These are phyloP conservation scores for Pelodiscus sinensis DNA, from an alignment of 2,113 vertebrate species.

Conservation along the genomic window DNA sequence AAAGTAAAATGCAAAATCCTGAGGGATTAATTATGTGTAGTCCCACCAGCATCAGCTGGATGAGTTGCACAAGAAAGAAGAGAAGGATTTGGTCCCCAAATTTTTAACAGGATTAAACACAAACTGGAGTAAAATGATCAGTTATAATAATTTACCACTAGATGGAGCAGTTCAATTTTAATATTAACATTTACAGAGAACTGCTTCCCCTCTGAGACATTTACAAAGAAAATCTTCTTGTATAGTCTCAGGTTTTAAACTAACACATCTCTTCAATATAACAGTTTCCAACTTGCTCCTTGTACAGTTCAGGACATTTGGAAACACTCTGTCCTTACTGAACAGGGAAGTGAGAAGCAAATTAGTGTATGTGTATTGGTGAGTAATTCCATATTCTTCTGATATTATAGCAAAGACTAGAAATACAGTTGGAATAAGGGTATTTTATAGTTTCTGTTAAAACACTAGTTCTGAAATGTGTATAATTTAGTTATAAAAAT, in stretches of 20 bases:
- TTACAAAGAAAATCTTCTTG: slow-evolving; percentile 29
- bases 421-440: not conserved
- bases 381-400: not conserved
- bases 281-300: not conserved
- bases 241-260: slow-evolving; percentile 6
- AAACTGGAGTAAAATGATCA: not conserved
- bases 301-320: not conserved
- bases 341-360: not conserved
- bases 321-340: not conserved
- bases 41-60: not conserved
- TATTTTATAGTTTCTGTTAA: not conserved
- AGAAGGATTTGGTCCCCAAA: not conserved
- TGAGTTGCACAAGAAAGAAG: not conserved
- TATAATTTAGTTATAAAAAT: not conserved
- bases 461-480: not conserved
- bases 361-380: not conserved
- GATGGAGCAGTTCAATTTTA: slow-evolving; percentile 82
- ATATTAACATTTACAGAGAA: slow-evolving; percentile 32
- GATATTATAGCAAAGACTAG: not conserved
- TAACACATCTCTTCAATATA: slow-evolving; percentile 9
- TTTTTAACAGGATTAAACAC: not conserved
- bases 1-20: not conserved
- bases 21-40: not conserved
- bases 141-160: slow-evolving; percentile 75
- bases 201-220: not conserved